Conservation (phyloP, 2,797 vertebrate genomes). For the Paramormyrops hopkinsi region DNA sequence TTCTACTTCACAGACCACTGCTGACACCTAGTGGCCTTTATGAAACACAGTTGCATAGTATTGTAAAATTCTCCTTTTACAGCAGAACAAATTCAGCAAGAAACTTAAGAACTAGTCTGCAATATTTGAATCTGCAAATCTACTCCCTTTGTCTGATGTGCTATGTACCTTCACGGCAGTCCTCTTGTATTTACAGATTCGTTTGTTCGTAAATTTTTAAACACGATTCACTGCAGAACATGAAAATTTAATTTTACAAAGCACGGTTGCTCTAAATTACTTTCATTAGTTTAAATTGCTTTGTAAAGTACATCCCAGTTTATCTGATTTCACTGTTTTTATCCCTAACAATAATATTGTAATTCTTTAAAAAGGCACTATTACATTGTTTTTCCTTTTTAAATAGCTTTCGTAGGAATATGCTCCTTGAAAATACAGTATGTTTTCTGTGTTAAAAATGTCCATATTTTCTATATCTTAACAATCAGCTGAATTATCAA, state of each 20-base stretch:
- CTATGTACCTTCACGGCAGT: not conserved
- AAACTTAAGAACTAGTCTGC: not conserved
- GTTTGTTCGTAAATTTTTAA: not conserved
- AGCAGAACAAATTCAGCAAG: not conserved
- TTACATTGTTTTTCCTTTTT: not conserved
- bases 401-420: not conserved
- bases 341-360: not conserved
- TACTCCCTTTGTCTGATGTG: not conserved
- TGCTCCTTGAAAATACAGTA: not conserved
- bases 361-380: not conserved
- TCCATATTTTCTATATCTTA: not conserved
- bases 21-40: slow-evolving; percentile 47
- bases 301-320: not conserved
- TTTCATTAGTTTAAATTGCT: not conserved
- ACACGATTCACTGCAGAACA: not conserved
- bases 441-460: not conserved
- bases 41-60: not conserved
- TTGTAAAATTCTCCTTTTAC: not conserved
- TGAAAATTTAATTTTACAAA: not conserved
- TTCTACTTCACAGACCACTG: not conserved
- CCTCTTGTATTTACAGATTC: not conserved
- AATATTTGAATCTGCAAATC: not conserved
- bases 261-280: not conserved
- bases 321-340: not conserved
- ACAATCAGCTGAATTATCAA: not conserved